Percentiles rank a stretch among this genome's conserved stretches.
phyloP scores from a whole-genome alignment of 2,888 invertebrate genomes.

The Tenthredo scrophulariae region DNA sequence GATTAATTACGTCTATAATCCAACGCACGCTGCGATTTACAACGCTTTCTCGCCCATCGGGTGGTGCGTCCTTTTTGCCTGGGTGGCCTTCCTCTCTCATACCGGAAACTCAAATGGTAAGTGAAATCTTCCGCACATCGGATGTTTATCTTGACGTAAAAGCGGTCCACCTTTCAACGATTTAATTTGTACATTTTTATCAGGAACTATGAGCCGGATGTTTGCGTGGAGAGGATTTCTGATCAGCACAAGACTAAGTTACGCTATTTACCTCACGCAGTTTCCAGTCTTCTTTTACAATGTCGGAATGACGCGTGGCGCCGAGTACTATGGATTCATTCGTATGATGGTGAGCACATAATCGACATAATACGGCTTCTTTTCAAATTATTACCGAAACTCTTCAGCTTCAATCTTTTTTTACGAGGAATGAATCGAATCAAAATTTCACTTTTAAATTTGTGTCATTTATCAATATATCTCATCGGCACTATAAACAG shows the following conservation, averaged over 20 bases:
- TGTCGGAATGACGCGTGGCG: conserved; percentile 82
- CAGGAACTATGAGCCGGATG: conserved; percentile 80
- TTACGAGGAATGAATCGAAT: background rate
- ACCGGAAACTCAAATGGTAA: conserved; percentile 79
- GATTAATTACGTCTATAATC: conserved; percentile 82
- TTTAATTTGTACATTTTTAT: conserved; percentile 56
- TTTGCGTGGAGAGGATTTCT: conserved; percentile 83
- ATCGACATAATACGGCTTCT: background rate
- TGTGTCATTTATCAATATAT: background rate
- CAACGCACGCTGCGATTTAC: conserved; percentile 84
- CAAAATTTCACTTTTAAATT: background rate
- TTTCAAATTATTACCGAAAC: background rate
- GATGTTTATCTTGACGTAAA: conserved; percentile 23
- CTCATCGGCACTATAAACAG: background rate
- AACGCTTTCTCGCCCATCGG: conserved; percentile 86
- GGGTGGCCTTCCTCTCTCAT: conserved; percentile 84
- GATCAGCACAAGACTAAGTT: conserved; percentile 85
- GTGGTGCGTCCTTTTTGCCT: conserved; percentile 85
- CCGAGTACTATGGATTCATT: conserved; percentile 82
- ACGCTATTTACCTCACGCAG: conserved; percentile 85
- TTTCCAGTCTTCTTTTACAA: conserved; percentile 87
- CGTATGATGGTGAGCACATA: conserved; percentile 79
- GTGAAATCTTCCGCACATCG: background rate
- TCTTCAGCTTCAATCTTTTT: background rate
- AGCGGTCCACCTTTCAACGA: conserved; percentile 12